These are phyloP conservation scores for Cyclopterus lumpus DNA, from an alignment of 2,797 vertebrate species.

Conservation along the genomic window DNA sequence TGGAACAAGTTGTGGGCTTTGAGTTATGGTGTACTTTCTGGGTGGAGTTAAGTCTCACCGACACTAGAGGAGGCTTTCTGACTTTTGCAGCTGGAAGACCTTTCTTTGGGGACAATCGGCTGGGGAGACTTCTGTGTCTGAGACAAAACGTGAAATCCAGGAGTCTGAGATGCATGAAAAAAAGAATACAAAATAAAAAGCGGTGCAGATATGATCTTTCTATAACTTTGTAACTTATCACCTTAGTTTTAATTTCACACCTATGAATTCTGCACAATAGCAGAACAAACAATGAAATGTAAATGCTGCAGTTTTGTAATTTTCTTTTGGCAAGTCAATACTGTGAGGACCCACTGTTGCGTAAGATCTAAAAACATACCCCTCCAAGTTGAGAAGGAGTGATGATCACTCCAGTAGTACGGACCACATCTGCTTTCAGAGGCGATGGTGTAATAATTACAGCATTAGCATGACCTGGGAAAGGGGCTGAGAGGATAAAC, in stretches of 20 bases:
- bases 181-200: constrained; percentile 1
- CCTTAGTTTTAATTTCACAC: neutral
- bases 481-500: constrained; percentile 81
- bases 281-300: neutral
- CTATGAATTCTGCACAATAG: neutral
- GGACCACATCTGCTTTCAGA: constrained; percentile 88
- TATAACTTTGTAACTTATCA: neutral
- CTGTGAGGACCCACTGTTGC: neutral
- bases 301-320: neutral
- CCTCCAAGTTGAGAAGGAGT: constrained; percentile 85
- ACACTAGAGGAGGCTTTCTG: constrained; percentile 81
- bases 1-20: neutral
- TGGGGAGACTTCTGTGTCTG: constrained; percentile 82
- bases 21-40: neutral
- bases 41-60: constrained; percentile 79
- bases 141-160: constrained; percentile 86
- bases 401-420: constrained; percentile 88
- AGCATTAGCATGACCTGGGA: constrained; percentile 87
- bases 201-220: neutral
- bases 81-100: constrained; percentile 82
- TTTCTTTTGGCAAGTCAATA: neutral
- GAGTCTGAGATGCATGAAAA: constrained; percentile 72
- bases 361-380: constrained; percentile 79
- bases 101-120: constrained; percentile 87
- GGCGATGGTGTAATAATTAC: constrained; percentile 91